Evolutionary conservation across 2,797 vertebrate genomes (phyloP).

Genomic region (Peromyscus melanophrys): DNA sequence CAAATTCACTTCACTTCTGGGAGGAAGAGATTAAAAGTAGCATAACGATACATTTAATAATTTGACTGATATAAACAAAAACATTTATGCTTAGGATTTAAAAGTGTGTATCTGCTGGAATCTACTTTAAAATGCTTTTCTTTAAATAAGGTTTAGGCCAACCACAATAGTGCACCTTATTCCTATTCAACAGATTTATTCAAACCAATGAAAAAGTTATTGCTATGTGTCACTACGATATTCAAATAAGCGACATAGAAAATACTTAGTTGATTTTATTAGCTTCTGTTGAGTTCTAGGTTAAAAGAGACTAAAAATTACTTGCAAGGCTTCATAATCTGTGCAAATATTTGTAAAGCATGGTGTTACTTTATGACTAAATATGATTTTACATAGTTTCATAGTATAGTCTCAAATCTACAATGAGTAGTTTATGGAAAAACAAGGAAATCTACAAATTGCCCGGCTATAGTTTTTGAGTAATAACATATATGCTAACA

Average conservation of each 20-base stretch:
- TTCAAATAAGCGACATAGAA: constrained; percentile 74
- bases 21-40: constrained; percentile 59
- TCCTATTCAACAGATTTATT: constrained; percentile 59
- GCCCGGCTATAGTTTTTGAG: constrained; percentile 71
- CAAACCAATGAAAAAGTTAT: constrained; percentile 82
- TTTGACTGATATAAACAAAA: constrained; percentile 57
- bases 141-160: neutral
- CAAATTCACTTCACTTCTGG: constrained; percentile 56
- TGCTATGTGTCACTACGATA: constrained; percentile 80
- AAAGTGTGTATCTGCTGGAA: constrained; percentile 55
- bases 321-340: constrained; percentile 72
- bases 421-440: constrained; percentile 73
- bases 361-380: neutral
- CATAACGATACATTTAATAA: constrained; percentile 55
- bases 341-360: constrained; percentile 71
- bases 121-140: constrained; percentile 69
- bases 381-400: constrained; percentile 44
- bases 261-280: constrained; percentile 60
- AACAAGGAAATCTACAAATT: constrained; percentile 74
- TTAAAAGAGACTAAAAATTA: constrained; percentile 77
- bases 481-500: constrained; percentile 58
- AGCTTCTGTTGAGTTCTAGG: constrained; percentile 77
- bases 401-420: constrained; percentile 63
- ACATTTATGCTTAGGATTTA: constrained; percentile 42
- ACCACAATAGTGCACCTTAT: constrained; percentile 52